phyloP scores from a whole-genome alignment of 2,797 vertebrate species.

The Salarias fasciatus region DNA sequence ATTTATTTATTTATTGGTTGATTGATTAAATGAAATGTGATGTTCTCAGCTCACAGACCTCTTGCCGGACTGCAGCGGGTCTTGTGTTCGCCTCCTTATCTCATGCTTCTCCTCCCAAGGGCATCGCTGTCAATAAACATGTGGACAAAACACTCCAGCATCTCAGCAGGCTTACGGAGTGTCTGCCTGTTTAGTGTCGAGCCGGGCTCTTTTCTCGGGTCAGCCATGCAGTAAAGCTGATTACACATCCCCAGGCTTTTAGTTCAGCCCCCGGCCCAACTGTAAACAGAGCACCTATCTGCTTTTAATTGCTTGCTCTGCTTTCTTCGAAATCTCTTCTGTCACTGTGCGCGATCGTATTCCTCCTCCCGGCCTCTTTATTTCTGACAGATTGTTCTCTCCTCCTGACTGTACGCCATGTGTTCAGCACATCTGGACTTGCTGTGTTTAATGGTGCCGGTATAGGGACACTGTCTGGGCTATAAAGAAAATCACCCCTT shows the following conservation, averaged over 20 bases:
- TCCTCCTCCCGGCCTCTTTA: constrained; percentile 32
- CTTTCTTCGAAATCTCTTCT: constrained; percentile 35
- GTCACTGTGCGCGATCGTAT: constrained; percentile 23
- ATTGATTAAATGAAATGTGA: background rate
- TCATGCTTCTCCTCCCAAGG: background rate
- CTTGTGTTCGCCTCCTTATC: constrained; percentile 12
- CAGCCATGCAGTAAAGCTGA: constrained; percentile 73
- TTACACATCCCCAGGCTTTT: constrained; percentile 65
- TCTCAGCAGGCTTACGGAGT: constrained; percentile 29
- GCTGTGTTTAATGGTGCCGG: constrained; percentile 40
- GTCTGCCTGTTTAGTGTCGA: constrained; percentile 33
- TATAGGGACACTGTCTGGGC: constrained; percentile 53
- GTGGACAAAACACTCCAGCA: constrained; percentile 22
- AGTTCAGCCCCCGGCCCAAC: constrained; percentile 47
- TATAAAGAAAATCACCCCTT: background rate
- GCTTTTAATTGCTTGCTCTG: constrained; percentile 51
- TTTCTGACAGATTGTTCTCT: constrained; percentile 50
- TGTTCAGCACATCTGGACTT: constrained; percentile 56
- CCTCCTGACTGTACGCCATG: constrained; percentile 40
- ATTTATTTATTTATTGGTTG: constrained; percentile 3
- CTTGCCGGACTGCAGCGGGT: background rate
- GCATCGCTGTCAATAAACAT: constrained; percentile 30
- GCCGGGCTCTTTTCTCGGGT: constrained; percentile 19
- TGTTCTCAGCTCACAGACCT: background rate
- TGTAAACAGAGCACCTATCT: constrained; percentile 63